Conservation (phyloP, 2,888 invertebrate species). For the Philopedon plagiatum region DNA sequence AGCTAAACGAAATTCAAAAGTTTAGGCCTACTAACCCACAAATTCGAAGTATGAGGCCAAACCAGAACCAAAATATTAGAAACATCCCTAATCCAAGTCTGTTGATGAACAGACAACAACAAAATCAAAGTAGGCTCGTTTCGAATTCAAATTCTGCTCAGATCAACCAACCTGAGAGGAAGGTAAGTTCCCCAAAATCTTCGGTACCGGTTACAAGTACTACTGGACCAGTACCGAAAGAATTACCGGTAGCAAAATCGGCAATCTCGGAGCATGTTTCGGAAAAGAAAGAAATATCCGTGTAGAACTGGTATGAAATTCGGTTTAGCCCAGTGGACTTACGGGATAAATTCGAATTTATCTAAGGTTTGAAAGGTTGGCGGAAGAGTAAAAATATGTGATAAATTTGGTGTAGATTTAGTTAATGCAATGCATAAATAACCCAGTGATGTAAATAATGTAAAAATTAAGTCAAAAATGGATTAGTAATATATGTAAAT, state of each 20-base stretch:
- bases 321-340: not conserved
- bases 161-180: constrained; percentile 24
- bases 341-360: constrained; percentile 3
- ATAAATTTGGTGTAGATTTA: not conserved
- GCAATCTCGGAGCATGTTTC: constrained; percentile 50
- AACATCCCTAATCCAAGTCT: constrained; percentile 78
- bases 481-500: too few relatives aligned
- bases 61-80: constrained; percentile 74
- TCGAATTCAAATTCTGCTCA: constrained; percentile 9
- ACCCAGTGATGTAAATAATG: too few relatives aligned
- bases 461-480: too few relatives aligned
- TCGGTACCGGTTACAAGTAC: constrained; percentile 30
- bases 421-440: too few relatives aligned
- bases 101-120: constrained; percentile 72
- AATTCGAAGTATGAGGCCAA: constrained; percentile 63
- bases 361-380: not conserved
- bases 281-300: constrained; percentile 59
- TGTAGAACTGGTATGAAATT: constrained; percentile 46
- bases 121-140: constrained; percentile 61
- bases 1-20: constrained; percentile 69
- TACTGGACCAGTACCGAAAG: constrained; percentile 38
- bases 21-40: constrained; percentile 61
- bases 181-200: constrained; percentile 32
- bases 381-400: not conserved
- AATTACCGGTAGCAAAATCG: constrained; percentile 38